Percentiles rank a stretch among this genome's conserved stretches.
phyloP scores from a whole-genome alignment of 2,888 invertebrate species.

The Amiota minor region DNA sequence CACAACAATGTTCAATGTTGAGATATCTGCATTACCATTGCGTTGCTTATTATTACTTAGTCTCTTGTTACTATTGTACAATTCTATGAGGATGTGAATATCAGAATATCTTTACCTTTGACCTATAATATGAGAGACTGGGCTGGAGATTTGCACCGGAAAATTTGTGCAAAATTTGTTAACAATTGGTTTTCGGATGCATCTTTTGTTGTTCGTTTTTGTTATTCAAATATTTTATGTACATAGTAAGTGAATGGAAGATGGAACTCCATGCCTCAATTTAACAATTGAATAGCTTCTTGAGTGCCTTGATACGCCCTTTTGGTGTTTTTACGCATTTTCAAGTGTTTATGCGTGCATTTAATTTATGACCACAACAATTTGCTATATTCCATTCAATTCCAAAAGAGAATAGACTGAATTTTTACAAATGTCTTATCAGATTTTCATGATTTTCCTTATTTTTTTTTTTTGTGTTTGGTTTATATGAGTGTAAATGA shows the following conservation, averaged over 20 bases:
- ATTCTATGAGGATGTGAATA: no score
- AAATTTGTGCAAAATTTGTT: conserved; percentile 20
- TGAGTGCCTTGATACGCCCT: conserved; percentile 63
- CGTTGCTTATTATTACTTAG: no score
- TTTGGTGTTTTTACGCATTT: conserved; percentile 54
- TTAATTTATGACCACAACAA: conserved; percentile 49
- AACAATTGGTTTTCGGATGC: conserved; percentile 41
- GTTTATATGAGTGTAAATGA: not conserved
- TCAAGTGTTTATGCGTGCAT: conserved; percentile 63
- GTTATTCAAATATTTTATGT: conserved; percentile 59
- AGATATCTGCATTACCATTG: no score
- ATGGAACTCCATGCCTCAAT: no score
- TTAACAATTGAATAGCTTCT: no score
- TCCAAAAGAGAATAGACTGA: not conserved
- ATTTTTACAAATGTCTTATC: no score
- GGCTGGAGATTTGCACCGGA: no score
- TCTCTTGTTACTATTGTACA: no score
- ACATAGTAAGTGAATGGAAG: no score
- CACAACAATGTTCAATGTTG: not conserved
- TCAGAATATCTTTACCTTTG: no score
- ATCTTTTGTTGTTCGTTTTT: conserved; percentile 42
- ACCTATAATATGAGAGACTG: no score
- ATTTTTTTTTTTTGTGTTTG: not conserved
- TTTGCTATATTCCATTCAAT: not conserved
- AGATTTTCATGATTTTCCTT: no score